phyloP scores from a whole-genome alignment of 2,888 invertebrate species.

The Galerucella nymphaeae region DNA sequence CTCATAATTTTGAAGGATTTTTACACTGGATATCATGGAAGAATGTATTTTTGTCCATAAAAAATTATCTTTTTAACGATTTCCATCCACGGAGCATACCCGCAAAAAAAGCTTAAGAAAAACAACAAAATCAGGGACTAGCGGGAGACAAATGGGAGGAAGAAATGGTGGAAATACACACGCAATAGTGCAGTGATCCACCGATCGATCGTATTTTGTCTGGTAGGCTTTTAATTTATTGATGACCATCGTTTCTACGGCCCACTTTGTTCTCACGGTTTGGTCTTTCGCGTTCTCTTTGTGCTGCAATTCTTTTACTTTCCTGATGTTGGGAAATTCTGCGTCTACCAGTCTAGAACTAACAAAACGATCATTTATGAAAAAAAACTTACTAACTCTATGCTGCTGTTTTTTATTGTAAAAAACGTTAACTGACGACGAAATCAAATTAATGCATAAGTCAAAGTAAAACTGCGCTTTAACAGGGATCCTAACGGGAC shows the following conservation, averaged over 20 bases:
- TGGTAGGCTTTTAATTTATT: constrained; percentile 42
- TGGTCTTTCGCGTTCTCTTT: not conserved
- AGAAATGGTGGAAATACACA: constrained; percentile 32
- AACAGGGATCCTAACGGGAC: too few relatives aligned
- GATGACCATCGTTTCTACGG: constrained; percentile 35
- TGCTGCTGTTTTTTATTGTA: too few relatives aligned
- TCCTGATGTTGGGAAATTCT: not conserved
- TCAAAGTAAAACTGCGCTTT: too few relatives aligned
- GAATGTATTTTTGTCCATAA: too few relatives aligned
- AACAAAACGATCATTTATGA: too few relatives aligned
- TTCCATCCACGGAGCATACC: not conserved
- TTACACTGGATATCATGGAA: too few relatives aligned
- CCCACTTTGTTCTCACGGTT: constrained; percentile 24
- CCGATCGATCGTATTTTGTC: constrained; percentile 40
- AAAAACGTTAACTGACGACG: too few relatives aligned
- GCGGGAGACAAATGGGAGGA: constrained; percentile 4
- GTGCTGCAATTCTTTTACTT: not conserved
- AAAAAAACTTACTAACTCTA: too few relatives aligned
- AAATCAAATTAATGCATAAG: too few relatives aligned
- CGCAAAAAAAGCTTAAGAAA: constrained; percentile 23
- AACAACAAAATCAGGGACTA: constrained; percentile 18
- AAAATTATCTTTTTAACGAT: too few relatives aligned
- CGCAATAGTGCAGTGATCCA: constrained; percentile 40
- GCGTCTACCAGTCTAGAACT: too few relatives aligned
- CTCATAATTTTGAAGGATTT: too few relatives aligned